phyloP scores from a whole-genome alignment of 2,888 invertebrate genomes.

The Lasioglossum morio region DNA sequence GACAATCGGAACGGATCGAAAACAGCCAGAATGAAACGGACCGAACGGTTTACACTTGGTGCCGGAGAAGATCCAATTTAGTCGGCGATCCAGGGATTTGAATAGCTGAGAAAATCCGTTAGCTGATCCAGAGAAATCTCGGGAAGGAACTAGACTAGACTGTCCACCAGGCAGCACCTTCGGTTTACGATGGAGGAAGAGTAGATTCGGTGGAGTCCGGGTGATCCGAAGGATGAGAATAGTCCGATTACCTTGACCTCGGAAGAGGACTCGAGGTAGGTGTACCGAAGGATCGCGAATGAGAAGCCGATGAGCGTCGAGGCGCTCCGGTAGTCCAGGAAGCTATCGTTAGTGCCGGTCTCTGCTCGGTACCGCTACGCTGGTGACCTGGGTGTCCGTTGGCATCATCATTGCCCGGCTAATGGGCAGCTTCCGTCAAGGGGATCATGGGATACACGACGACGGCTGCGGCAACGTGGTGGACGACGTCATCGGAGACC shows the following conservation, averaged over 20 bases:
- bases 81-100: neutral
- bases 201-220: neutral
- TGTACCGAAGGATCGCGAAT: neutral
- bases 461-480: constrained; percentile 48
- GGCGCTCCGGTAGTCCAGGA: constrained; percentile 30
- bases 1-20: constrained; percentile 5
- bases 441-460: constrained; percentile 72
- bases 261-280: neutral
- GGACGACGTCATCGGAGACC: constrained; percentile 49
- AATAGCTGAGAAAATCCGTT: neutral
- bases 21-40: constrained; percentile 7
- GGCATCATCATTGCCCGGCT: constrained; percentile 75
- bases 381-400: constrained; percentile 74
- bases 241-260: neutral
- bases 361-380: constrained; percentile 60
- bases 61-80: neutral
- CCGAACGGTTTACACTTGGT: neutral
- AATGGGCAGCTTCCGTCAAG: constrained; percentile 78
- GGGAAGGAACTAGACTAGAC: neutral
- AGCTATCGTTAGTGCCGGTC: constrained; percentile 62
- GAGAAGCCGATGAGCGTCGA: neutral
- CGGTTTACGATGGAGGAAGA: neutral
- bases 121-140: neutral
- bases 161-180: too few relatives aligned
- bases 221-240: neutral